Percentiles rank a stretch among this genome's conserved stretches.
These are phyloP conservation scores for Ptychobarbus kaznakovi DNA, from an alignment of 2,797 vertebrate genomes.

Conservation along the genomic window DNA sequence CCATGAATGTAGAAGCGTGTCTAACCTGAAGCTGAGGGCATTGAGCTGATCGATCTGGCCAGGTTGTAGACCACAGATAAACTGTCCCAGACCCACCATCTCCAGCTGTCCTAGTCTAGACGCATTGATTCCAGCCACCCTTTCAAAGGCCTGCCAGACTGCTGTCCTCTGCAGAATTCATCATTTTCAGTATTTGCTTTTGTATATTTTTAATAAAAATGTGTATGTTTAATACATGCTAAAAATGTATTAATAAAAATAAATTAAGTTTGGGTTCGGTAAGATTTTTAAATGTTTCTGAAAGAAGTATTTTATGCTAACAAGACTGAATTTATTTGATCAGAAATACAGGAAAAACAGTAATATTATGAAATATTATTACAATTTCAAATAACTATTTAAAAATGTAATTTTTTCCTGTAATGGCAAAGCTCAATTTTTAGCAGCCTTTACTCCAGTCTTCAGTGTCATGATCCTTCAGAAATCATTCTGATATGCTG, in stretches of 20 bases:
- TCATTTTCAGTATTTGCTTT: not conserved
- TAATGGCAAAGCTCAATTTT: not conserved
- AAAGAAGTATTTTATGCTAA: not conserved
- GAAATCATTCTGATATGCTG: not conserved
- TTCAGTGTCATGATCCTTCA: not conserved
- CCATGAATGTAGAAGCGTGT: conserved; percentile 17
- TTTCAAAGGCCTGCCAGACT: conserved; percentile 66
- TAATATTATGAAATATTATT: not conserved
- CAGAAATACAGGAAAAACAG: not conserved
- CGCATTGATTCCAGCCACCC: conserved; percentile 55
- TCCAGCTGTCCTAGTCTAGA: conserved; percentile 64
- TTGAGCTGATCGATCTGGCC: conserved; percentile 65
- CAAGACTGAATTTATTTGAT: not conserved
- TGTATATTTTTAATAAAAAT: not conserved
- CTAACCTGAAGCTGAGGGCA: conserved; percentile 70
- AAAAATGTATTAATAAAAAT: not conserved
- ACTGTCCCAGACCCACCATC: conserved; percentile 68
- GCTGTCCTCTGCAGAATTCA: conserved; percentile 63
- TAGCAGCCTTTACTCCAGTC: not conserved
- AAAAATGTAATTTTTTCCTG: not conserved
- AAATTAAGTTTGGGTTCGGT: not conserved
- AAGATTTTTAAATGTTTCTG: not conserved
- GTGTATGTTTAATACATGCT: not conserved
- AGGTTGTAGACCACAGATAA: conserved; percentile 76
- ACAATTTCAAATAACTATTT: not conserved